Evolutionary conservation across 2,113 vertebrate species (phyloP).

Genomic region (Sclerurus mexicanus): DNA sequence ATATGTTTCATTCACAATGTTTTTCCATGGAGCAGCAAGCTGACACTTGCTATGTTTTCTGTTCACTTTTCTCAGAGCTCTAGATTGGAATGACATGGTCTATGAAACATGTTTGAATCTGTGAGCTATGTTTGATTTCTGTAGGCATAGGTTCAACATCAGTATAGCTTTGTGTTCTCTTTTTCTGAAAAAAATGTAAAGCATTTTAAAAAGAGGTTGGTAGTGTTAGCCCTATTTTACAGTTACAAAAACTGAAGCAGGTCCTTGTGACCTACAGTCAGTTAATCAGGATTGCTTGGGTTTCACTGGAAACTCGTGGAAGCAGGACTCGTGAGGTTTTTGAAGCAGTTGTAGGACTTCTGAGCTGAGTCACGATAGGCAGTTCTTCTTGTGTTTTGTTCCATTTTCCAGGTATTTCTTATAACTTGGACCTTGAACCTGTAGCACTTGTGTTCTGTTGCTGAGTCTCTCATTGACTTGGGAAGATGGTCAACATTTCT

Average conservation of each 20-base stretch:
- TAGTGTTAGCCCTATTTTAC: background rate
- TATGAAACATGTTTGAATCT: conserved; percentile 18
- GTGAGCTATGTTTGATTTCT: background rate
- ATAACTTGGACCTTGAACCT: background rate
- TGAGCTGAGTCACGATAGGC: background rate
- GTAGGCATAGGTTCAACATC: background rate
- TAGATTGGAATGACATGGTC: conserved; percentile 16
- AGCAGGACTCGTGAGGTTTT: background rate
- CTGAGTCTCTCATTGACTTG: background rate
- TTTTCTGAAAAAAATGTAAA: background rate
- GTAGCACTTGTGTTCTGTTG: background rate
- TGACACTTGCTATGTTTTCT: conserved; percentile 42
- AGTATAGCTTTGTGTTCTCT: background rate
- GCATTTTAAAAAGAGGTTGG: background rate
- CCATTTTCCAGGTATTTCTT: background rate
- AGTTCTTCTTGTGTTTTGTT: background rate
- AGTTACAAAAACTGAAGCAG: background rate
- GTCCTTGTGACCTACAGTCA: background rate
- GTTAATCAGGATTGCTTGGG: background rate
- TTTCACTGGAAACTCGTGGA: background rate
- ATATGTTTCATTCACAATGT: conserved; percentile 59
- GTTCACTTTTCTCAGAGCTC: conserved; percentile 48
- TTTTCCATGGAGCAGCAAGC: conserved; percentile 54
- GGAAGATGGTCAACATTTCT: background rate
- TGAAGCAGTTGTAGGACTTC: background rate